Conservation (phyloP, 2,113 vertebrate genomes). For the Notothenia rossii region DNA sequence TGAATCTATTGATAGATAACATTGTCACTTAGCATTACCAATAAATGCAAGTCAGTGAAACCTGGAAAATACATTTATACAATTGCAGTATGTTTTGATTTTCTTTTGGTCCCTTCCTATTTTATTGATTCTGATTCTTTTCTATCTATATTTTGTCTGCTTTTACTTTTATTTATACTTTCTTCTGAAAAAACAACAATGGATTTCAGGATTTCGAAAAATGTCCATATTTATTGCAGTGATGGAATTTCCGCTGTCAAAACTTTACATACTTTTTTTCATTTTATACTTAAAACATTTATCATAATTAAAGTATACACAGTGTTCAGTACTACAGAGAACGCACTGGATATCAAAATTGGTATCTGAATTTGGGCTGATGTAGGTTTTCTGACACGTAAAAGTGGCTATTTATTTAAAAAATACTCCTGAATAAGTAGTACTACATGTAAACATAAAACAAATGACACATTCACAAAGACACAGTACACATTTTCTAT, state of each 20-base stretch:
- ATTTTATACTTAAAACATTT: slow-evolving; percentile 69
- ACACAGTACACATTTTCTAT: slow-evolving; percentile 60
- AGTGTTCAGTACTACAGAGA: slow-evolving; percentile 72
- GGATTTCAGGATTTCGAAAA: slow-evolving; percentile 53
- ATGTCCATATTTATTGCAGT: slow-evolving; percentile 76
- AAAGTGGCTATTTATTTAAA: slow-evolving; percentile 73
- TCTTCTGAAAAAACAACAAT: slow-evolving; percentile 4
- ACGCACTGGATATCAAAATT: slow-evolving; percentile 76
- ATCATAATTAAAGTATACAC: slow-evolving; percentile 68
- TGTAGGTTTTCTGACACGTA: slow-evolving; percentile 55
- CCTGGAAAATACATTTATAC: background rate
- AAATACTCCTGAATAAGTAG: slow-evolving; percentile 66
- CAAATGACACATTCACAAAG: slow-evolving; percentile 60
- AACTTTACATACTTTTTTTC: slow-evolving; percentile 59
- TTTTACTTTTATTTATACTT: background rate
- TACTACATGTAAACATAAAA: slow-evolving; percentile 68
- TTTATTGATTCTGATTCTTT: background rate
- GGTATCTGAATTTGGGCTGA: slow-evolving; percentile 57
- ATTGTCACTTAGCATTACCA: background rate
- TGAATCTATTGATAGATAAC: background rate
- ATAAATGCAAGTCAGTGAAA: background rate
- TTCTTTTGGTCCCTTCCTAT: no score
- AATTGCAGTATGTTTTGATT: background rate
- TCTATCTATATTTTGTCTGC: background rate
- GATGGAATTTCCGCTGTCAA: slow-evolving; percentile 72